Evolutionary conservation across 1,140 invertebrate species (phyloP), one percentile per base, ranked within the genome.

Genomic region (Penaeus indicus): DNA sequence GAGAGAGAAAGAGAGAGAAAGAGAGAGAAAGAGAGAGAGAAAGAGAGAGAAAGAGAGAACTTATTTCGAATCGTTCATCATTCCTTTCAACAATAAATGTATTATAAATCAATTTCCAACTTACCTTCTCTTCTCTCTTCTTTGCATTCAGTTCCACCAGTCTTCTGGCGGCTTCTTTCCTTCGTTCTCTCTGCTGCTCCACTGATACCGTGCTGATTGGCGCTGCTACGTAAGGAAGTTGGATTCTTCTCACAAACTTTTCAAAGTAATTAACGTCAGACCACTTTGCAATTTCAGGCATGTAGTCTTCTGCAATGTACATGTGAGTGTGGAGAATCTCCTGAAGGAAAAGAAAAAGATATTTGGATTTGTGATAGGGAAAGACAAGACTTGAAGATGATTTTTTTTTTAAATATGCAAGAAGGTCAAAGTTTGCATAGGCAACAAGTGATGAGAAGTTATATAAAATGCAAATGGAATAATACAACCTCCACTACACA

Each of bases 131-230:
- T 92, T 97, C 96, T 80, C 96, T 92, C 93, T 97, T 97, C 61
- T 96, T 95, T 5, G 96, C 96, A 75, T 91, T 90, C 38, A 91
- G n/a, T 32, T 87, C 86, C 0, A 90, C 94, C 38, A 98, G 93
- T 85, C 97, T 94, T 79, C 95, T 93, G 0, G 97, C 96, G 90
- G 97, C 94, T 92, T 98, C 97, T 54, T 96, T 95, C 90, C 97
- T 95, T 91, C 96, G 94, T 92, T 97, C 97, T 92, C 96, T 96
- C 92, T 97, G 96, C 92, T 97, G 97, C 92, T 97, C 97, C 32
- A 92, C 90, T 27, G 92, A 92, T 60, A 94, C 93, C 85, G 94
- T 93, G 86, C 92, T 93, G 25, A 94, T 90, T 83, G 94, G 93
- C 25, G 90, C 91, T 21, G 95, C 94, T 61, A 95, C 94, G 92